These are phyloP conservation scores for Xestia xanthographa DNA, from an alignment of 2,888 invertebrate genomes.

Conservation along the genomic window DNA sequence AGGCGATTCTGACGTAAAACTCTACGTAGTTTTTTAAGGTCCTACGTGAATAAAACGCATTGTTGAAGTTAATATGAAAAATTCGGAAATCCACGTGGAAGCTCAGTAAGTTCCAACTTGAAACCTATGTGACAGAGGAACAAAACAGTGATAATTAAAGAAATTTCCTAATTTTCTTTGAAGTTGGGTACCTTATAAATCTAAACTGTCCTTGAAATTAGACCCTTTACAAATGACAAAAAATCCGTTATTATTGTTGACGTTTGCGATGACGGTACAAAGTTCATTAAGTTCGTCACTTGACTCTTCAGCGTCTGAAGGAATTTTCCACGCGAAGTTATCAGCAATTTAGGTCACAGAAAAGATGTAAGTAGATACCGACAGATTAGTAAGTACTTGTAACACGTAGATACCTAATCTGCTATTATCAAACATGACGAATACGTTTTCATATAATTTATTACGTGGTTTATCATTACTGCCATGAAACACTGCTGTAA, in stretches of 20 bases:
- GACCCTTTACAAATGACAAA: background rate
- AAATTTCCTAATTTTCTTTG: background rate
- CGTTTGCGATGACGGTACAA: slow-evolving; percentile 2
- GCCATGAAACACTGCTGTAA: slow-evolving; percentile 37
- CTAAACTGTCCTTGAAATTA: background rate
- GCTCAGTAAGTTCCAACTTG: background rate
- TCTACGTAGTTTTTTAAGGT: background rate
- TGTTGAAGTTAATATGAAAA: background rate
- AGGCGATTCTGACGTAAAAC: background rate
- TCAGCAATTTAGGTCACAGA: slow-evolving; percentile 57
- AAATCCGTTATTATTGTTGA: background rate
- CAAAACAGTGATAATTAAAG: background rate
- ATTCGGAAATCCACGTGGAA: background rate
- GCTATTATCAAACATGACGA: slow-evolving; percentile 39
- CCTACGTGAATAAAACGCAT: background rate
- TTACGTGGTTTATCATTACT: slow-evolving; percentile 36
- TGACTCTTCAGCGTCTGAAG: slow-evolving; percentile 45
- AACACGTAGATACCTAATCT: slow-evolving; percentile 38
- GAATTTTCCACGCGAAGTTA: slow-evolving; percentile 65
- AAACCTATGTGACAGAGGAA: background rate
- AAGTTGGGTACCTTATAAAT: background rate
- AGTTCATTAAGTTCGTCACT: slow-evolving; percentile 31
- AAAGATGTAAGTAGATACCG: slow-evolving; percentile 38
- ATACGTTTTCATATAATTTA: slow-evolving; percentile 27
- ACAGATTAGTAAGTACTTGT: slow-evolving; percentile 34